Evolutionary conservation across 2,888 invertebrate genomes (phyloP).

Genomic region (Mythimna ferrago): DNA sequence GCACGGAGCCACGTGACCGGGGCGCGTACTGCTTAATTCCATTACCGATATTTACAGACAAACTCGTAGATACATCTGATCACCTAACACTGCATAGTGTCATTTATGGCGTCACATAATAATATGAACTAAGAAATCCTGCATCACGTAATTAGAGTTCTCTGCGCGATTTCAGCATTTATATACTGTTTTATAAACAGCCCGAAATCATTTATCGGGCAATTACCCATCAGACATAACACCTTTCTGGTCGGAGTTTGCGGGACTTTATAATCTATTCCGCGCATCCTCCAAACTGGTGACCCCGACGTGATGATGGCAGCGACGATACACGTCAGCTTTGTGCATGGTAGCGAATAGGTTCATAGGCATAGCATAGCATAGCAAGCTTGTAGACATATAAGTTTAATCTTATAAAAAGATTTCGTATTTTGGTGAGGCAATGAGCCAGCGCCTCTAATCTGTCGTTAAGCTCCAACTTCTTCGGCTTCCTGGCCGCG

Average conservation of each 20-base stretch:
- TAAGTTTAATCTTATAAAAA: conserved; percentile 31
- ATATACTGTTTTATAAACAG: no score
- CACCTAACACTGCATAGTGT: background rate
- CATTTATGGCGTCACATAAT: no score
- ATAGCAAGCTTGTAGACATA: background rate
- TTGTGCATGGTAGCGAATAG: background rate
- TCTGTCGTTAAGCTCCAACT: conserved; percentile 26
- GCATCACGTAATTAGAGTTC: no score
- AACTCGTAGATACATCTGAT: background rate
- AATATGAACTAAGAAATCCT: no score
- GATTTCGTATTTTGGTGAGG: conserved; percentile 14
- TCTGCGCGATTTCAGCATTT: no score
- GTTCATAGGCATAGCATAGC: background rate
- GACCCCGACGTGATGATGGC: no score
- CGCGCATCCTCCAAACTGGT: no score
- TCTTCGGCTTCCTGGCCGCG: conserved; percentile 28
- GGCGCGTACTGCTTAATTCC: background rate
- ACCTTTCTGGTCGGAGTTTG: no score
- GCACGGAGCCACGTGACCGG: conserved; percentile 23
- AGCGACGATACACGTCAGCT: background rate
- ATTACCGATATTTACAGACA: conserved; percentile 6
- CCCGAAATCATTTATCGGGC: no score
- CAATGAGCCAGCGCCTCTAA: conserved; percentile 13
- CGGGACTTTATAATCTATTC: no score
- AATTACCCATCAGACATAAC: no score